phyloP scores from a whole-genome alignment of 2,113 vertebrate species.

The Hiodon alosoides region DNA sequence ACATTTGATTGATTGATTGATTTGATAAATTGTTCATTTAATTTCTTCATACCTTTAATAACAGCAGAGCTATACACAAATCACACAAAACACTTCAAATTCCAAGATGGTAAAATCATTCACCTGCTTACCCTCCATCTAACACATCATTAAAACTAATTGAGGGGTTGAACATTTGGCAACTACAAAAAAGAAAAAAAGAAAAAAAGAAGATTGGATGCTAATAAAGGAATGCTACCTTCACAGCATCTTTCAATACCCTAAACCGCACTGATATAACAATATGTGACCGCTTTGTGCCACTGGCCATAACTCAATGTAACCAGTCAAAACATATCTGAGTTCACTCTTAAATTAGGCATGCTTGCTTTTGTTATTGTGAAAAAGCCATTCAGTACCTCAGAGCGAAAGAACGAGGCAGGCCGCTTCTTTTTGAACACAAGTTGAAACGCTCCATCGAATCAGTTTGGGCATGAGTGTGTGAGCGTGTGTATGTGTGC shows the following conservation, averaged over 20 bases:
- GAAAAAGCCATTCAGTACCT: not conserved
- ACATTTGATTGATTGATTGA: no score
- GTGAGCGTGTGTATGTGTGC: not conserved
- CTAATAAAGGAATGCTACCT: no score
- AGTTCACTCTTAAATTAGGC: no score
- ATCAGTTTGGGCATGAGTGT: slow-evolving; percentile 8
- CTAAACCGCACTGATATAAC: no score
- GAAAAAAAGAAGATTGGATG: no score
- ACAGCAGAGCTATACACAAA: not conserved
- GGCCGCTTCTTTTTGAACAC: not conserved
- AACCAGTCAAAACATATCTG: no score
- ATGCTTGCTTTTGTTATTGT: not conserved
- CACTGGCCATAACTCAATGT: no score
- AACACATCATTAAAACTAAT: no score
- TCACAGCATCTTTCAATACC: no score
- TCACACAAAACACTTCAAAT: not conserved
- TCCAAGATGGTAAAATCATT: not conserved
- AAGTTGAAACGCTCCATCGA: slow-evolving; percentile 5
- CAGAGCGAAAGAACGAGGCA: not conserved
- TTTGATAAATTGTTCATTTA: no score
- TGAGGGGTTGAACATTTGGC: no score
- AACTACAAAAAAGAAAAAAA: not conserved
- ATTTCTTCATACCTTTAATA: not conserved
- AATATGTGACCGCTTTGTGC: no score
- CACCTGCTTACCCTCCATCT: not conserved